Percentiles rank a stretch among this genome's conserved stretches.
These are phyloP conservation scores for Drosophila percnosoma DNA, from an alignment of 2,888 invertebrate species.

Conservation along the genomic window DNA sequence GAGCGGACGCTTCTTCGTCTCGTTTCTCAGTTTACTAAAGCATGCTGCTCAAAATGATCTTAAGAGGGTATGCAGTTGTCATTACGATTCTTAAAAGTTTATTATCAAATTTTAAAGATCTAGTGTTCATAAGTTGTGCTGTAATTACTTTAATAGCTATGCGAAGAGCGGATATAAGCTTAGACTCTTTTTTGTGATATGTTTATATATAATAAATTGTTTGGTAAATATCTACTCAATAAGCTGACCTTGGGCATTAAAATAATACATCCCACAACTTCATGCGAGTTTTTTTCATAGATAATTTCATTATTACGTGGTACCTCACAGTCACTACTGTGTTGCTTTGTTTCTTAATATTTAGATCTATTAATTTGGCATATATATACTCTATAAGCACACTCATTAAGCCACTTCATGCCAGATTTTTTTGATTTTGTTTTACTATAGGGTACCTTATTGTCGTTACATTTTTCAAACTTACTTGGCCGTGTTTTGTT, in stretches of 20 bases:
- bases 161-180: not conserved
- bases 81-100: not conserved
- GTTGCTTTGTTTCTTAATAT: not conserved
- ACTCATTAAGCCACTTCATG: not conserved
- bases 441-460: constrained; percentile 10
- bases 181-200: not conserved
- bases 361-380: not conserved
- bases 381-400: not conserved
- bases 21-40: constrained; percentile 26
- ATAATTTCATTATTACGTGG: not conserved
- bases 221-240: not conserved
- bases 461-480: not conserved
- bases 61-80: not conserved
- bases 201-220: not conserved
- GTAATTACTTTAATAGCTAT: not conserved
- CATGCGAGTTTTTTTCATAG: not conserved
- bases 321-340: not conserved
- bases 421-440: too few species aligned
- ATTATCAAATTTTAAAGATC: not conserved
- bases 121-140: not conserved
- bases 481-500: constrained; percentile 31
- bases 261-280: not conserved
- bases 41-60: not conserved
- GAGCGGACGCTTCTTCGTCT: constrained; percentile 61
- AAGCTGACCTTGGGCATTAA: not conserved